Evolutionary conservation across 2,113 vertebrate genomes (phyloP), one percentile per base, ranked within the genome.

Genomic region (Hyperoodon ampullatus): DNA sequence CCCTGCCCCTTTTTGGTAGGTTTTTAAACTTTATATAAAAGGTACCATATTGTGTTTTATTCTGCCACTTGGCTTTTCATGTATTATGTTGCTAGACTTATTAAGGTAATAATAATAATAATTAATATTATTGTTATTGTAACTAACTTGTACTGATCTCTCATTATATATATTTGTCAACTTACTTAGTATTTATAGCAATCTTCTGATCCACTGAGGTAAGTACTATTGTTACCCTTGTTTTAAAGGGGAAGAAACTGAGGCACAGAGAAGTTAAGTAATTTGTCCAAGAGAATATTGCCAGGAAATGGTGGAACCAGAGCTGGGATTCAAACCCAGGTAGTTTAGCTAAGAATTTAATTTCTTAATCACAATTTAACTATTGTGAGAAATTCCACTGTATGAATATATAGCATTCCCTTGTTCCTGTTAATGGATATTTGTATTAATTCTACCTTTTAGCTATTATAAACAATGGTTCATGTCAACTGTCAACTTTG

Each of bases 331-430:
- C 75, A 82, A 95, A 90, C 4, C 35, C 16, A 55, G 33, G 3
- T 18, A n/a, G 61, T 44, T 88, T 55, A 81, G 77, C 77, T 92
- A 65, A 77, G 47, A 86, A 78, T 92, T 18, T 61, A 86, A 68
- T 89, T 86, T 93, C 70, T 61, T 70, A 85, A 75, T 50, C 24
- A 89, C 39, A 70, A 77, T 81, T 88, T 90, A 96, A 95, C 35
- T 50, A 88, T 8, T 26, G 5, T 63, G 55, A 60, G 28, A 55
- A 83, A 83, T 87, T 90, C 30, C 53, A 92, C 0, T 92, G 24
- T 75, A 74, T 47, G 70, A 96, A 53, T 84, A 90, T 55, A 65
- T 8, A 92, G 60, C 14, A 80, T 80, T 74, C 81, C 75, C 39
- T 85, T 83, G 28, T 72, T 96, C 23, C 39, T 96, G 4, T 30